phyloP scores from a whole-genome alignment of 2,113 vertebrate genomes.

The Petromus typicus region DNA sequence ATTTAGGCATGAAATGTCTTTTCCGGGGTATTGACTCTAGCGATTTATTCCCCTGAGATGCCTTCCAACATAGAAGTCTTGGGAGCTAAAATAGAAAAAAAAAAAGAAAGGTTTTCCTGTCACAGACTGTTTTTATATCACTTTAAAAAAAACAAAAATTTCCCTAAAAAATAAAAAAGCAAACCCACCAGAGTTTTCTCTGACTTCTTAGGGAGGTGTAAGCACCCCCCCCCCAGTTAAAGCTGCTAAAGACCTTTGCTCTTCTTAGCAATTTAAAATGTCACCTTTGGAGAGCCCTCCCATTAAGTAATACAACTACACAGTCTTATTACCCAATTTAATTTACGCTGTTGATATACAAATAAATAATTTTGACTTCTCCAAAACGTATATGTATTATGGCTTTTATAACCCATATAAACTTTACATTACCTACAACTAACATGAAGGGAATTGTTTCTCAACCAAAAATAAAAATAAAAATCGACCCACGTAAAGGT shows the following conservation, averaged over 20 bases:
- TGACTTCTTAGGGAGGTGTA: conserved; percentile 31
- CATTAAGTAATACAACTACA: conserved; percentile 74
- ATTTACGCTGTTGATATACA: conserved; percentile 69
- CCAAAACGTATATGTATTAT: conserved; percentile 38
- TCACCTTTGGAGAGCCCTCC: conserved; percentile 66
- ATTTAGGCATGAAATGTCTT: conserved; percentile 99
- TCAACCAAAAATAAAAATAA: conserved; percentile 45
- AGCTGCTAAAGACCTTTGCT: conserved; percentile 3
- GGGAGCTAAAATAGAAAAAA: conserved; percentile 46
- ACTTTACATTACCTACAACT: conserved; percentile 75
- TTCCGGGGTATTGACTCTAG: conserved; percentile 97
- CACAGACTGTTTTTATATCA: conserved; percentile 64
- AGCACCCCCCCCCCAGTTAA: conserved; percentile 46
- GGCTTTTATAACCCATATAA: conserved; percentile 74
- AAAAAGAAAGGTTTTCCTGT: conserved; percentile 57
- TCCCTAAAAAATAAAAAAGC: conserved; percentile 79
- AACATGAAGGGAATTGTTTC: conserved; percentile 59
- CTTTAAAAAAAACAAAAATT: conserved; percentile 78
- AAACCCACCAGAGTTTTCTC: conserved; percentile 69
- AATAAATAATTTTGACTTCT: conserved; percentile 74
- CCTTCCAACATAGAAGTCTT: conserved; percentile 81
- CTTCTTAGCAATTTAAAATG: conserved; percentile 62
- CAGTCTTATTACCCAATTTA: conserved; percentile 77
- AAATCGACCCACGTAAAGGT: conserved; percentile 58
- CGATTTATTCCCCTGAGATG: conserved; percentile 93